These are phyloP conservation scores for Limenitis arthemis DNA, from an alignment of 2,888 invertebrate species.

Conservation along the genomic window DNA sequence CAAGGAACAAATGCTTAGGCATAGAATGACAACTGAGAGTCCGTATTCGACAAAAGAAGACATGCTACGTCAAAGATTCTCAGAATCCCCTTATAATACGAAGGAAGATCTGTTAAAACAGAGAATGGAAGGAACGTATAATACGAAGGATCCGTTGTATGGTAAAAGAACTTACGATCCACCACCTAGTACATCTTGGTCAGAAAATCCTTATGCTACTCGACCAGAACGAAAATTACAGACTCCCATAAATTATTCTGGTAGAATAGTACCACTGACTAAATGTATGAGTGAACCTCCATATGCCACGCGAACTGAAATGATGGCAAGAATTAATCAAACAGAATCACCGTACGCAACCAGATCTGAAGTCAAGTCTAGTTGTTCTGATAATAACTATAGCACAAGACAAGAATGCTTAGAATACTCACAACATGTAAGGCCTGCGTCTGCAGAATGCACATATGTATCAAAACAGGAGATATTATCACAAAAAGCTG, in stretches of 20 bases:
- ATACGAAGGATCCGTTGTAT: conserved; percentile 51
- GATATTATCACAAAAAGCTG: conserved; percentile 66
- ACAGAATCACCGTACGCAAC: conserved; percentile 56
- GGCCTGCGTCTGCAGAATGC: conserved; percentile 63
- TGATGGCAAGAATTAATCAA: conserved; percentile 54
- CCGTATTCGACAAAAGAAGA: conserved; percentile 67
- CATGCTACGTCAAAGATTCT: conserved; percentile 64
- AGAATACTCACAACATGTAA: conserved; percentile 43
- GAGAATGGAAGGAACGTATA: conserved; percentile 47
- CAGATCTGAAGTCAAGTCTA: conserved; percentile 56
- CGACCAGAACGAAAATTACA: conserved; percentile 58
- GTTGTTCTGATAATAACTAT: conserved; percentile 58
- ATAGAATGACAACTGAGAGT: conserved; percentile 53
- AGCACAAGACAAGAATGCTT: conserved; percentile 42
- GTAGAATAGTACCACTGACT: conserved; percentile 54
- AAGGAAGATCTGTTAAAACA: conserved; percentile 65
- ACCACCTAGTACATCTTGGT: conserved; percentile 56
- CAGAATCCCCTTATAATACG: conserved; percentile 65
- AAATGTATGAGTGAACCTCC: conserved; percentile 68
- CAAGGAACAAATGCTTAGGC: conserved; percentile 59
- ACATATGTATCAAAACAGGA: conserved; percentile 67
- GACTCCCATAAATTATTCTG: conserved; percentile 54
- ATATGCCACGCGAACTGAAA: conserved; percentile 58
- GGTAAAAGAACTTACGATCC: conserved; percentile 63
- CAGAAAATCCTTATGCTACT: conserved; percentile 54